A percentile compares a stretch with the other conserved stretches of the same genome.
Conservation (phyloP, 2,797 vertebrate species). For the Sternotherus odoratus region DNA sequence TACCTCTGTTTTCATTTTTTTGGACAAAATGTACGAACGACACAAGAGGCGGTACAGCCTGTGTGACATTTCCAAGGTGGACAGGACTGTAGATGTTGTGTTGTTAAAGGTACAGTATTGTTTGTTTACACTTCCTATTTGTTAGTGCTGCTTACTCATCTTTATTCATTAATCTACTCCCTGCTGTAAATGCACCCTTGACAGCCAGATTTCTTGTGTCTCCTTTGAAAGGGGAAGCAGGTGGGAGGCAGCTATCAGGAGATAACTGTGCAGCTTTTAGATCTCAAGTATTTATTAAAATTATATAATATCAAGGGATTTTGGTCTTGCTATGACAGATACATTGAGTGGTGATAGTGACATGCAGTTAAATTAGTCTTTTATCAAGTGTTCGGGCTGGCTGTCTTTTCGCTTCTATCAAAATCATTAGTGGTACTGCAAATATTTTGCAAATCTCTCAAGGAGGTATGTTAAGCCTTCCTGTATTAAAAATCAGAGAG, state of each 20-base stretch:
- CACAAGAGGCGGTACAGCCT: slow-evolving; percentile 95
- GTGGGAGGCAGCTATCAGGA: background rate
- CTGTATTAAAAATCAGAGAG: too few species aligned
- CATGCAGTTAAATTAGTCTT: background rate
- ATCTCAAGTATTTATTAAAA: background rate
- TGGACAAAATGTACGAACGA: slow-evolving; percentile 92
- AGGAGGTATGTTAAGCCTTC: background rate
- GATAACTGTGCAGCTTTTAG: background rate
- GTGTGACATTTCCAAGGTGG: slow-evolving; percentile 90
- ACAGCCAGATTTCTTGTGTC: accelerated
- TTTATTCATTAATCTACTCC: accelerated
- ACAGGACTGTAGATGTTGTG: slow-evolving; percentile 93
- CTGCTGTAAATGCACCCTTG: accelerated
- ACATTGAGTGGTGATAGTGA: background rate
- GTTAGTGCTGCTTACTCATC: background rate
- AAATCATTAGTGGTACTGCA: background rate
- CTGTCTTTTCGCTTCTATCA: background rate
- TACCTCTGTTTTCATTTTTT: background rate
- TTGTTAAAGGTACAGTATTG: slow-evolving; percentile 91
- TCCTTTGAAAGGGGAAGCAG: background rate
- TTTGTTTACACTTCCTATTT: accelerated
- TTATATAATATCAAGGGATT: background rate
- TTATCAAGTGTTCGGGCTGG: background rate
- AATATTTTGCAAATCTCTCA: background rate
- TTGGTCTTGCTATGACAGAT: background rate